These are phyloP conservation scores for Anagrus nilaparvatae DNA, from an alignment of 1,140 invertebrate species.

Conservation along the genomic window DNA sequence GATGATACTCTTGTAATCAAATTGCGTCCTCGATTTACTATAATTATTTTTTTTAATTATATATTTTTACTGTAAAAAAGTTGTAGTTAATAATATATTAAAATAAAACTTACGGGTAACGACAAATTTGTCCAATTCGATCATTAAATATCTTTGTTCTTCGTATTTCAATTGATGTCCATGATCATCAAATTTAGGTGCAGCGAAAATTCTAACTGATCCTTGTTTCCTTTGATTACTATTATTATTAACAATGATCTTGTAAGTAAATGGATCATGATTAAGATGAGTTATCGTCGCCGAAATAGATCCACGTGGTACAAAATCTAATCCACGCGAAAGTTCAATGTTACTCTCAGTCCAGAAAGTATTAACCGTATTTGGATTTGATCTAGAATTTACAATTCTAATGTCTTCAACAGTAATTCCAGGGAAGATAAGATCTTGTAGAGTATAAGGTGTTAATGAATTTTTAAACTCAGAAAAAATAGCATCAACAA, in stretches of 20 bases:
- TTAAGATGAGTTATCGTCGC: conserved; percentile 65
- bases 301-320: conserved; percentile 56
- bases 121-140: too few relatives aligned
- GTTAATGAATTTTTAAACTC: conserved; percentile 62
- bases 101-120: neutral
- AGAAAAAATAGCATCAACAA: conserved; percentile 68
- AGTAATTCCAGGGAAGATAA: conserved; percentile 53
- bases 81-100: neutral
- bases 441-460: conserved; percentile 49
- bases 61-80: neutral
- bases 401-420: conserved; percentile 45
- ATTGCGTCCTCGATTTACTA: conserved; percentile 47
- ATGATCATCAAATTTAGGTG: conserved; percentile 57
- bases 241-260: conserved; percentile 54
- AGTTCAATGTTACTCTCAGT: conserved; percentile 63
- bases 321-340: conserved; percentile 65
- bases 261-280: conserved; percentile 55
- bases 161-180: conserved; percentile 51
- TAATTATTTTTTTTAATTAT: too few relatives aligned
- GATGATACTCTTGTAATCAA: conserved; percentile 43
- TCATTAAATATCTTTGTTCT: neutral
- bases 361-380: conserved; percentile 51
- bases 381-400: conserved; percentile 20
- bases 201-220: conserved; percentile 66
- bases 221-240: conserved; percentile 44